Evolutionary conservation across 1,140 invertebrate species (phyloP).

Genomic region (Psix sp.): DNA sequence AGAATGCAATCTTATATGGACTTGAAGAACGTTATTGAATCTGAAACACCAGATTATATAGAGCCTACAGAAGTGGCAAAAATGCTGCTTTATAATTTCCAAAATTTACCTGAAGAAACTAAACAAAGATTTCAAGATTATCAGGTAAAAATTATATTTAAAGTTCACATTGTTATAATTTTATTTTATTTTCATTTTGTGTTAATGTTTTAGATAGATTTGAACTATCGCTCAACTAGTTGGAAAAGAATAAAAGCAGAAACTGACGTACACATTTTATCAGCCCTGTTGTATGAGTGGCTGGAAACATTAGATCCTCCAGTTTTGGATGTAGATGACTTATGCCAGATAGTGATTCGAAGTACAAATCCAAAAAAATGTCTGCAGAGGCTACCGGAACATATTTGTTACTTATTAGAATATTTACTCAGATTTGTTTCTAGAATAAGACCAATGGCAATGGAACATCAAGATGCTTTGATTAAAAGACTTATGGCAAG

Average conservation of each 20-base stretch:
- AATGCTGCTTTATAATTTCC: slow-evolving; percentile 77
- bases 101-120: slow-evolving; percentile 77
- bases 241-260: slow-evolving; percentile 83
- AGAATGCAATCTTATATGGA: slow-evolving; percentile 70
- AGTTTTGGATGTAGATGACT: slow-evolving; percentile 81
- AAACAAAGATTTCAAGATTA: slow-evolving; percentile 69
- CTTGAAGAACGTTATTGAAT: slow-evolving; percentile 61
- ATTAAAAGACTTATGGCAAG: slow-evolving; percentile 81
- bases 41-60: slow-evolving; percentile 55
- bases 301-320: slow-evolving; percentile 83
- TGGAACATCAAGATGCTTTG: slow-evolving; percentile 79
- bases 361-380: slow-evolving; percentile 79
- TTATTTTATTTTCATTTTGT: background rate
- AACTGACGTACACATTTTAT: slow-evolving; percentile 80
- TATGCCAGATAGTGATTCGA: slow-evolving; percentile 82
- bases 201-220: slow-evolving; percentile 77
- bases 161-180: background rate
- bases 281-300: slow-evolving; percentile 83
- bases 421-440: slow-evolving; percentile 85
- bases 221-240: slow-evolving; percentile 82
- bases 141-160: slow-evolving; percentile 60
- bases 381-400: slow-evolving; percentile 80
- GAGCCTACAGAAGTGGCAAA: slow-evolving; percentile 73
- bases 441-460: slow-evolving; percentile 80
- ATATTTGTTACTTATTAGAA: slow-evolving; percentile 82